phyloP scores from a whole-genome alignment of 2,888 invertebrate species.

The Metacarcinus magister region DNA sequence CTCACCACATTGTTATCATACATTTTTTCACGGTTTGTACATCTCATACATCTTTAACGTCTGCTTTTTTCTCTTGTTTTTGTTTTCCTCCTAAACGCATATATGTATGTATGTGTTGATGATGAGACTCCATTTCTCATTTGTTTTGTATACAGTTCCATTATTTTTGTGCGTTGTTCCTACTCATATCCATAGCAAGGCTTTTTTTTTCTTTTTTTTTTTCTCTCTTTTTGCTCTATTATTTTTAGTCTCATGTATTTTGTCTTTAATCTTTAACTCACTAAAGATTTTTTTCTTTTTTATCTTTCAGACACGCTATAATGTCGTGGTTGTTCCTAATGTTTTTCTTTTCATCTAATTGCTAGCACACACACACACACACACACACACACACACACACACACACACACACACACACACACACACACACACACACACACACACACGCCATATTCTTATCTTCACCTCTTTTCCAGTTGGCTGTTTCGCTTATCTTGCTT shows the following conservation, averaged over 20 bases:
- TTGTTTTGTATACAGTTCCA: no score
- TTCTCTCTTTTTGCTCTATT: no score
- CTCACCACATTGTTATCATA: background rate
- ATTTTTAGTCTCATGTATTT: background rate
- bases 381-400: background rate
- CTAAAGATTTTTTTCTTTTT: background rate
- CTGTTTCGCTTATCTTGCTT: background rate
- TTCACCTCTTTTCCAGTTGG: background rate
- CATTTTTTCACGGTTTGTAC: background rate
- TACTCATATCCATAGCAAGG: no score
- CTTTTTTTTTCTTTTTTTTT: no score
- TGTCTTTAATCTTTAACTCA: background rate
- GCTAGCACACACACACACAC: background rate
- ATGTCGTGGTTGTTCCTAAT: background rate
- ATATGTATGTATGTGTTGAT: no score
- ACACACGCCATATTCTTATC: background rate
- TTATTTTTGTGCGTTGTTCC: no score
- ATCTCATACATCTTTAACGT: background rate
- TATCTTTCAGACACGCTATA: background rate
- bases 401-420: background rate
- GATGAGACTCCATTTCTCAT: no score
- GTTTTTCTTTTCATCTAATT: background rate
- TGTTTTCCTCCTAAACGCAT: no score
- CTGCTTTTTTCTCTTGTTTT: no score
- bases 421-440: constrained; percentile 2